phyloP scores from a whole-genome alignment of 2,113 vertebrate species.

The Chaetodon auriga region DNA sequence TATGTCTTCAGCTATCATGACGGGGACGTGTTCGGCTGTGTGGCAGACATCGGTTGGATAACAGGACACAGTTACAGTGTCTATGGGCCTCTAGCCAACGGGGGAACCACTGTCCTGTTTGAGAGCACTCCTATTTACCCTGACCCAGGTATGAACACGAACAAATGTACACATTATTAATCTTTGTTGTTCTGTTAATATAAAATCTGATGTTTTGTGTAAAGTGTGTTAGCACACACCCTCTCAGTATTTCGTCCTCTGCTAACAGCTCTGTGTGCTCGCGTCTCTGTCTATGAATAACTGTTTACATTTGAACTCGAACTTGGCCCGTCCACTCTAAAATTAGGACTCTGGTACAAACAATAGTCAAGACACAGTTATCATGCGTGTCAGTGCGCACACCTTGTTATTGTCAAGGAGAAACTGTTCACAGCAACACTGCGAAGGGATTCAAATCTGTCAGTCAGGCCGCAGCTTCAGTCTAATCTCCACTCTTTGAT shows the following conservation, averaged over 20 bases:
- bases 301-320: constrained; percentile 45
- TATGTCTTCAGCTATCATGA: constrained; percentile 88
- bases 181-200: neutral
- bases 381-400: neutral
- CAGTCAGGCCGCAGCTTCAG: neutral
- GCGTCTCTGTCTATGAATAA: constrained; percentile 29
- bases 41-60: constrained; percentile 90
- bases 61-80: constrained; percentile 88
- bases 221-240: neutral
- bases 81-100: constrained; percentile 88
- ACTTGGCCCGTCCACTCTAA: constrained; percentile 32
- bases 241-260: constrained; percentile 1
- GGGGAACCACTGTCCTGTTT: constrained; percentile 87
- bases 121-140: constrained; percentile 88
- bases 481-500: neutral
- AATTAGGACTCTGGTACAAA: constrained; percentile 35
- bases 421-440: neutral
- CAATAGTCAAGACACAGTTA: neutral
- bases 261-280: neutral
- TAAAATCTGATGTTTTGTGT: neutral
- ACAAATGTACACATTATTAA: neutral
- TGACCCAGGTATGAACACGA: constrained; percentile 69
- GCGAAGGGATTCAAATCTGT: too few relatives aligned
- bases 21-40: constrained; percentile 87
- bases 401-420: constrained; percentile 4